Evolutionary conservation across 1,140 invertebrate species (phyloP).

Genomic region (Pararge aegeria): DNA sequence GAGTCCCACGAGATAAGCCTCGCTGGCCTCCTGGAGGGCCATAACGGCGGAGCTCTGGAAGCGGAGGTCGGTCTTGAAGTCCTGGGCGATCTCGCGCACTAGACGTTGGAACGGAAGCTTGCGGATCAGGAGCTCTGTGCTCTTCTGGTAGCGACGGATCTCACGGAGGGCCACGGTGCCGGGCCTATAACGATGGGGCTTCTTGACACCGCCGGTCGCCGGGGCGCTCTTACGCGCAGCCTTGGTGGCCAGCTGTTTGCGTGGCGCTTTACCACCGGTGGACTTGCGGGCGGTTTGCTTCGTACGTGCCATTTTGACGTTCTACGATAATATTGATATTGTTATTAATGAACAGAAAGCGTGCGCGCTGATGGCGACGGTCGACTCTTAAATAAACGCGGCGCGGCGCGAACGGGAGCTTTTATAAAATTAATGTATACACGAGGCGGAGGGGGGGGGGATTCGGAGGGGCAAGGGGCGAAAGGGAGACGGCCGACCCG

Average conservation of each 20-base stretch:
- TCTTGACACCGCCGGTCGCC: conserved; percentile 21
- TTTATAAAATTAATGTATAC: too few species aligned
- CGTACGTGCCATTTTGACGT: background rate
- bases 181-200: conserved; percentile 7
- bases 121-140: background rate
- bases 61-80: background rate
- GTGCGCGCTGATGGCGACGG: conserved; percentile 20
- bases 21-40: background rate
- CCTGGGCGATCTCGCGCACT: background rate
- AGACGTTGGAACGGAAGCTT: background rate
- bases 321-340: too few species aligned
- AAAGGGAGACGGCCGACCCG: too few species aligned
- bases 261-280: background rate
- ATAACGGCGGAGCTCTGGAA: background rate
- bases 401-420: too few species aligned
- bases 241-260: background rate
- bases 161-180: background rate
- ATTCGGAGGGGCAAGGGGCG: too few species aligned
- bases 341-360: background rate
- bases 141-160: background rate
- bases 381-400: too few species aligned
- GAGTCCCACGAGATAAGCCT: background rate
- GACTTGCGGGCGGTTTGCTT: background rate
- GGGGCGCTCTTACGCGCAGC: conserved; percentile 1
- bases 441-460: too few species aligned